A percentile compares a stretch with the other conserved stretches of the same genome.
phyloP scores from a whole-genome alignment of 2,113 vertebrate species.

The Ursus arctos region DNA sequence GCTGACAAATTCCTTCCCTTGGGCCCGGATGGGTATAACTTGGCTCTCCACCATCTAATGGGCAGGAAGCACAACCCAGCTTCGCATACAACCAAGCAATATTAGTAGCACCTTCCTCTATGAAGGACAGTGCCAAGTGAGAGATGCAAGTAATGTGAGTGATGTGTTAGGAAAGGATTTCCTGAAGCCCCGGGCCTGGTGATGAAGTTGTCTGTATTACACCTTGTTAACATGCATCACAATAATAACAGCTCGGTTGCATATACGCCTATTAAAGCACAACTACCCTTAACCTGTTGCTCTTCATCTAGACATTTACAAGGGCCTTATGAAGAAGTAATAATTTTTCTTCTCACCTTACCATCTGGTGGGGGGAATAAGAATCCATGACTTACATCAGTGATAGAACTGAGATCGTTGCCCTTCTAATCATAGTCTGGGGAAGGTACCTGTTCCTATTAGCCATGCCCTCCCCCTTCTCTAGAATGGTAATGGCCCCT shows the following conservation, averaged over 20 bases:
- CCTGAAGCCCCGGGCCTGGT: not conserved
- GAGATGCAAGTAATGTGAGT: not conserved
- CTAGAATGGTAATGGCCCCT: not conserved
- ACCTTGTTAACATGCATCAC: not conserved
- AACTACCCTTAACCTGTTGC: not conserved
- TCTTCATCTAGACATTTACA: slow-evolving; percentile 42
- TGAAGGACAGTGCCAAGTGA: not conserved
- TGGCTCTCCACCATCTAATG: not conserved
- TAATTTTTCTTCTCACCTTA: slow-evolving; percentile 23
- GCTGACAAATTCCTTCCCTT: slow-evolving; percentile 53
- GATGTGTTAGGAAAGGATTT: not conserved
- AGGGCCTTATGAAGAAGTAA: not conserved
- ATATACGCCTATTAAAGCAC: not conserved
- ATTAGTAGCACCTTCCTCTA: not conserved
- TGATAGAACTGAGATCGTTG: not conserved
- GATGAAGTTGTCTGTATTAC: not conserved
- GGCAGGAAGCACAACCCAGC: slow-evolving; percentile 26
- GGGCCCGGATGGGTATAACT: not conserved
- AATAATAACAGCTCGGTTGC: not conserved
- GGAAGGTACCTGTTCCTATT: not conserved
- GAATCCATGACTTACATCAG: not conserved
- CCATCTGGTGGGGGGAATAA: not conserved
- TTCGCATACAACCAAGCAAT: not conserved
- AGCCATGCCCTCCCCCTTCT: not conserved
- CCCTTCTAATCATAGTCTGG: not conserved